Evolutionary conservation across 2,113 vertebrate genomes (phyloP).

Genomic region (Aleadryas rufinucha): DNA sequence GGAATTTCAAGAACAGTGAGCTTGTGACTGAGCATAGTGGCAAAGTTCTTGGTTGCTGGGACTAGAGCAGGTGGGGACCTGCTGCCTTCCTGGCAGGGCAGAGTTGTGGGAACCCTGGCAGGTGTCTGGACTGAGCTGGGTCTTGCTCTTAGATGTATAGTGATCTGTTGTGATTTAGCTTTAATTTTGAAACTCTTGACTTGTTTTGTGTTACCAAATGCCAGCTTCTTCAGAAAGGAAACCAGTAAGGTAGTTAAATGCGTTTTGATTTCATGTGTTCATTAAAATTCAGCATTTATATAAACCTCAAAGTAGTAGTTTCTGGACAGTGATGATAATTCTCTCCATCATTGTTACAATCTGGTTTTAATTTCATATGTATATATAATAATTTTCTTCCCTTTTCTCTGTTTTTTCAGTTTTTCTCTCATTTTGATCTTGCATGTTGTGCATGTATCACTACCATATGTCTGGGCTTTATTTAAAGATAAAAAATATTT

Average conservation of each 20-base stretch:
- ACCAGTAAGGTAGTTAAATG: not conserved
- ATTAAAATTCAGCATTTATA: not conserved
- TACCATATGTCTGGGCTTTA: conserved; percentile 21
- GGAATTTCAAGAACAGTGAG: not conserved
- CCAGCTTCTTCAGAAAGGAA: not conserved
- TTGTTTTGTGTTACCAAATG: not conserved
- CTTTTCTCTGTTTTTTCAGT: not conserved
- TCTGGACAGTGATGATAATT: not conserved
- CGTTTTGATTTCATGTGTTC: not conserved
- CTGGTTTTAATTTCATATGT: not conserved
- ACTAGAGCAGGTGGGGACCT: not conserved
- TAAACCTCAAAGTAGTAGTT: not conserved
- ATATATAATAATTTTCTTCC: not conserved
- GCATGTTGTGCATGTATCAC: accelerated
- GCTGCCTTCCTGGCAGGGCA: not conserved
- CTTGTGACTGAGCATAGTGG: not conserved
- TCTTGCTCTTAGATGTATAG: not conserved
- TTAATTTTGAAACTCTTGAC: not conserved
- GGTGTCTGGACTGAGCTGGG: not conserved
- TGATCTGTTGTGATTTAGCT: not conserved
- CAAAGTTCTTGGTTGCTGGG: not conserved
- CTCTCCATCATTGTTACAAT: not conserved
- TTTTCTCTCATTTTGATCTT: not conserved
- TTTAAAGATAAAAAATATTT: conserved; percentile 10
- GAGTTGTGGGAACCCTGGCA: not conserved